Percentiles rank a stretch among this genome's conserved stretches.
These are phyloP conservation scores for Carpatolechia fugitivella DNA, from an alignment of 2,888 invertebrate genomes.

Conservation along the genomic window DNA sequence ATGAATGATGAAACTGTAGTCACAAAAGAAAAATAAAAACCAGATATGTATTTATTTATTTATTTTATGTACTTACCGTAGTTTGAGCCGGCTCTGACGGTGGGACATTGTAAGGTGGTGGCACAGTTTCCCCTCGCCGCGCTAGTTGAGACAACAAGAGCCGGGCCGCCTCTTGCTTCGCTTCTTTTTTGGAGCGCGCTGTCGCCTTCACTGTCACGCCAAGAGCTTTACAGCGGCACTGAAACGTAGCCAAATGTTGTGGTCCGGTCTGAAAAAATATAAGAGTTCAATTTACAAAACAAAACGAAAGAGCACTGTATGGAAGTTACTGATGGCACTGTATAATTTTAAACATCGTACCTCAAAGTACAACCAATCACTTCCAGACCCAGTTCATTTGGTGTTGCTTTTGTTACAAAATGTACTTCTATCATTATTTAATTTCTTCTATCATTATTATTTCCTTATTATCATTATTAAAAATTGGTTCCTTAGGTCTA, in stretches of 20 bases:
- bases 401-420: too few species aligned
- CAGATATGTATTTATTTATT: too few species aligned
- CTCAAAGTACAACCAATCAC: too few species aligned
- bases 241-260: slow-evolving; percentile 58
- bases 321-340: too few species aligned
- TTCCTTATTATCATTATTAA: too few species aligned
- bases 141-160: slow-evolving; percentile 63
- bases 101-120: slow-evolving; percentile 38
- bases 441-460: too few species aligned
- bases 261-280: slow-evolving; percentile 50
- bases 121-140: slow-evolving; percentile 46
- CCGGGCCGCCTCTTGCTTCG: slow-evolving; percentile 80
- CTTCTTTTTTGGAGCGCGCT: slow-evolving; percentile 78
- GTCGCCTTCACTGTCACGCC: slow-evolving; percentile 51
- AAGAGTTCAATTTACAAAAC: background rate
- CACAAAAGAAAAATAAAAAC: too few species aligned
- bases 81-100: background rate
- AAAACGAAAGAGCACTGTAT: background rate
- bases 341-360: too few species aligned
- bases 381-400: too few species aligned
- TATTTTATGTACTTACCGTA: background rate
- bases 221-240: slow-evolving; percentile 64
- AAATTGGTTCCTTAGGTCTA: too few species aligned
- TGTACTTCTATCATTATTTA: too few species aligned
- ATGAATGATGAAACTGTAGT: too few species aligned